Conservation (phyloP, 2,888 invertebrate species). For the Thelaira solivaga region DNA sequence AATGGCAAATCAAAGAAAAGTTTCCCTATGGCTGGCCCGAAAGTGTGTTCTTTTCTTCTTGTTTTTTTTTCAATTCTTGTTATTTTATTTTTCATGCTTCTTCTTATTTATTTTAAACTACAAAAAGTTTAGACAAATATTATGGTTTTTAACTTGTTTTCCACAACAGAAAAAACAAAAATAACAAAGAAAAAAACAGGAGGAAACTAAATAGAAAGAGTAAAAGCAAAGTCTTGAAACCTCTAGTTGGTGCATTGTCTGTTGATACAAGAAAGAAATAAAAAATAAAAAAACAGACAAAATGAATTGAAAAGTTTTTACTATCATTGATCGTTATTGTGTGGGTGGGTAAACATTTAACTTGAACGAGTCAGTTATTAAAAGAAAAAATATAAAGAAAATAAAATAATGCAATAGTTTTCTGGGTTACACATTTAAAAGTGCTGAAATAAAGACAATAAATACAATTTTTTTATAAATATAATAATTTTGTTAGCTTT, state of each 20-base stretch:
- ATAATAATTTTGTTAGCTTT: too few species aligned
- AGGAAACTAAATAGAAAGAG: not conserved
- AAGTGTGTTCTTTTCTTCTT: too few species aligned
- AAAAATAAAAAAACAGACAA: not conserved
- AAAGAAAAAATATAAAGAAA: slow-evolving; percentile 13
- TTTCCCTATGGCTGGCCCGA: slow-evolving; percentile 13
- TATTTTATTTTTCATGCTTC: slow-evolving; percentile 13
- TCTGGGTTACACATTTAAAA: too few species aligned
- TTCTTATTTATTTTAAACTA: slow-evolving; percentile 35
- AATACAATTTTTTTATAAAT: too few species aligned
- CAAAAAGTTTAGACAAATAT: slow-evolving; percentile 62
- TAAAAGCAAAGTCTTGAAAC: slow-evolving; percentile 17
- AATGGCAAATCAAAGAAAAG: slow-evolving; percentile 12
- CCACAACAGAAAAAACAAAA: slow-evolving; percentile 46
- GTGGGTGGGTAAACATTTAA: slow-evolving; percentile 38
- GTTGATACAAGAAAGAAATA: slow-evolving; percentile 9
- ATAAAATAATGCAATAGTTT: too few species aligned
- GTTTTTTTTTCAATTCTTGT: slow-evolving; percentile 14
- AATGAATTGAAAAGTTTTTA: slow-evolving; percentile 50
- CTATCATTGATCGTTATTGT: slow-evolving; percentile 57
- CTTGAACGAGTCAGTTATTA: slow-evolving; percentile 30
- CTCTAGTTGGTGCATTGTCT: slow-evolving; percentile 37
- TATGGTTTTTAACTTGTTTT: slow-evolving; percentile 57
- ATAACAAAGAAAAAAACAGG: not conserved
- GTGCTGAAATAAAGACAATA: too few species aligned